Percentiles rank a stretch among this genome's conserved stretches.
Evolutionary conservation across 2,797 vertebrate genomes (phyloP).

Genomic region (Galaxias olidus): DNA sequence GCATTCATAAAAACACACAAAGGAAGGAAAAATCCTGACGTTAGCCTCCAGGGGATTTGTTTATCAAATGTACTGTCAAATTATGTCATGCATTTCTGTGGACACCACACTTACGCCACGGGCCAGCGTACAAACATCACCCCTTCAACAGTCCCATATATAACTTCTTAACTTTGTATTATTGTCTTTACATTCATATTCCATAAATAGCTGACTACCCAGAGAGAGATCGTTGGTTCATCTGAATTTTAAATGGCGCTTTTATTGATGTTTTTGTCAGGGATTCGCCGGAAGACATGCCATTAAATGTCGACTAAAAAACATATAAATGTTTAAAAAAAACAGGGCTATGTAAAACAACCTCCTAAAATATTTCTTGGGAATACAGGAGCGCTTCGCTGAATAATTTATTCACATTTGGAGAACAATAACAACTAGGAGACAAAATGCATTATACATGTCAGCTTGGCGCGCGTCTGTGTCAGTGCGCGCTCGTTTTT

Average conservation of each 20-base stretch:
- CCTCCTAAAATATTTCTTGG: slow-evolving; percentile 66
- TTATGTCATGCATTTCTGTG: slow-evolving; percentile 67
- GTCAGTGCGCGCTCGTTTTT: slow-evolving; percentile 45
- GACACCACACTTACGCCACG: slow-evolving; percentile 54
- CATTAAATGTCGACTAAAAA: slow-evolving; percentile 47
- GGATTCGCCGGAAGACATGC: slow-evolving; percentile 41
- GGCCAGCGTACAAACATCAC: slow-evolving; percentile 47
- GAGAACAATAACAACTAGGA: slow-evolving; percentile 67
- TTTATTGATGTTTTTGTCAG: slow-evolving; percentile 55
- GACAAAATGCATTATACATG: slow-evolving; percentile 68
- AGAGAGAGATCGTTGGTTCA: slow-evolving; percentile 36
- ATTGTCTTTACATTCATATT: slow-evolving; percentile 50
- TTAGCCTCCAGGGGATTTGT: slow-evolving; percentile 72
- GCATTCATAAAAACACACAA: slow-evolving; percentile 14
- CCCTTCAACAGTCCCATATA: slow-evolving; percentile 50
- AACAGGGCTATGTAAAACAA: slow-evolving; percentile 61
- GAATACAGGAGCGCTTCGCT: slow-evolving; percentile 59
- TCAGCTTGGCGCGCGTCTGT: slow-evolving; percentile 34
- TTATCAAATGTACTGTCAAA: slow-evolving; percentile 78
- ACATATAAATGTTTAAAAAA: slow-evolving; percentile 61
- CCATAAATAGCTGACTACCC: slow-evolving; percentile 24
- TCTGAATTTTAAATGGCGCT: slow-evolving; percentile 63
- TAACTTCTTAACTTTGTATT: slow-evolving; percentile 36
- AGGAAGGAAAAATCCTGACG: slow-evolving; percentile 25
- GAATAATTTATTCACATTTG: slow-evolving; percentile 75